A percentile compares a stretch with the other conserved stretches of the same genome.
Conservation (phyloP, 2,797 vertebrate species). For the Galago senegalensis region DNA sequence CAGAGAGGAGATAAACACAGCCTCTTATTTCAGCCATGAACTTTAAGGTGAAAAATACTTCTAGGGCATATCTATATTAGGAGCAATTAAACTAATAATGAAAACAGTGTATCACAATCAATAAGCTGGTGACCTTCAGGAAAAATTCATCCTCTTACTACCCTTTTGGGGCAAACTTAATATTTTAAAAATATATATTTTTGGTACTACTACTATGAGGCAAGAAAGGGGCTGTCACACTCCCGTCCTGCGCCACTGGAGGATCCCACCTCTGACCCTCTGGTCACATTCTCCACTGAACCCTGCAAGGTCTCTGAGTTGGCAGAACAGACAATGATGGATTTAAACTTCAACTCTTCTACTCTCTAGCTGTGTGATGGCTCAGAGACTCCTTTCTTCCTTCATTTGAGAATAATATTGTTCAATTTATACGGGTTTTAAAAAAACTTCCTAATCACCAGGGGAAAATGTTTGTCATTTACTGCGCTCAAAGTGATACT, state of each 20-base stretch:
- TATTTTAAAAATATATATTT: not conserved
- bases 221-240: not conserved
- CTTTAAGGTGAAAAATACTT: constrained; percentile 55
- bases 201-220: not conserved
- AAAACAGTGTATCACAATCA: not conserved
- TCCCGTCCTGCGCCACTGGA: not conserved
- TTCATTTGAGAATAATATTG: not conserved
- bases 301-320: not conserved
- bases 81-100: not conserved
- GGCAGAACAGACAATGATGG: no score
- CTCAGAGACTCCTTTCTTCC: not conserved
- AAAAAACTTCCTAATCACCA: not conserved
- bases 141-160: not conserved
- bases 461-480: not conserved
- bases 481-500: not conserved
- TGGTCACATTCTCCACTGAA: not conserved
- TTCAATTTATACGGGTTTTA: not conserved
- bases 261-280: no score
- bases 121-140: not conserved
- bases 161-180: not conserved
- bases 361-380: not conserved
- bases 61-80: not conserved
- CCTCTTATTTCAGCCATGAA: constrained; percentile 23
- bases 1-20: constrained; percentile 14
- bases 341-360: not conserved